Evolutionary conservation across 2,888 invertebrate genomes (phyloP).

Genomic region (Chrysina gloriosa): DNA sequence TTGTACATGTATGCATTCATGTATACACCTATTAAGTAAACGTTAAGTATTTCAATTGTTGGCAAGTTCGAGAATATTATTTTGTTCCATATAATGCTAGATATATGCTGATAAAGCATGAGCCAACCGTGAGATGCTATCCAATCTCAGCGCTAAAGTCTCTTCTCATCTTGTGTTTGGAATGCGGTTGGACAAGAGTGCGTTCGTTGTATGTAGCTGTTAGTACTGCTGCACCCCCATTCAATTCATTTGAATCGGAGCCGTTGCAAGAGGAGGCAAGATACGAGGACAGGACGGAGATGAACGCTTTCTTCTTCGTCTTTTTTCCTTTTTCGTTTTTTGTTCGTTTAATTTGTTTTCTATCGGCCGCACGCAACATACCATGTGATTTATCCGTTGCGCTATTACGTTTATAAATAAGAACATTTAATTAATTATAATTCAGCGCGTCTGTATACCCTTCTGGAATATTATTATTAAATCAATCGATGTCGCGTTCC

Average conservation of each 20-base stretch:
- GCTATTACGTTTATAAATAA: background rate
- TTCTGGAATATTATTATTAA: background rate
- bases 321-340: background rate
- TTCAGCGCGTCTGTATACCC: background rate
- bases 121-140: conserved; percentile 25
- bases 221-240: conserved; percentile 47
- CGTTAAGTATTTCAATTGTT: conserved; percentile 31
- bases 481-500: background rate
- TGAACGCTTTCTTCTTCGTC: background rate
- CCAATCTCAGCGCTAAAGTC: conserved; percentile 20
- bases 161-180: conserved; percentile 47
- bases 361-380: conserved; percentile 1
- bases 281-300: background rate
- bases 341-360: conserved; percentile 20
- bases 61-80: conserved; percentile 26
- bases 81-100: conserved; percentile 28
- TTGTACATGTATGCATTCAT: background rate
- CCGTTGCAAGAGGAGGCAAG: conserved; percentile 25
- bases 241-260: conserved; percentile 48
- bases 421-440: conserved; percentile 4
- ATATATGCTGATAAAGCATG: conserved; percentile 26
- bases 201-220: conserved; percentile 39
- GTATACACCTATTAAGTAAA: conserved; percentile 2
- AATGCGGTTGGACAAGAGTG: conserved; percentile 50
- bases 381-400: background rate